These are phyloP conservation scores for Gobionotothen gibberifrons DNA, from an alignment of 2,797 vertebrate species.

Conservation along the genomic window DNA sequence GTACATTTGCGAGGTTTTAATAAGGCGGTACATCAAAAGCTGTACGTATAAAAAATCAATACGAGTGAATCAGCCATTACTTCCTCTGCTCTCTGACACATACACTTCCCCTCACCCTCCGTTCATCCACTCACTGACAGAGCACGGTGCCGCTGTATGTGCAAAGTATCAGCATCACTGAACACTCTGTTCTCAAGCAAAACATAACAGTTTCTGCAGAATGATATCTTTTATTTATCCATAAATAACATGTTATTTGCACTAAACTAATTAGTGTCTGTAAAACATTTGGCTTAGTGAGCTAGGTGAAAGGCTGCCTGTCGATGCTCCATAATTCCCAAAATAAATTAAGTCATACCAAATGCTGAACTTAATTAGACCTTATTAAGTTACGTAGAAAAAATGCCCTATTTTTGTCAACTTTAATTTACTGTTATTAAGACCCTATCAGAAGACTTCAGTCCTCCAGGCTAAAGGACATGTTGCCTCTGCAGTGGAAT, in stretches of 20 bases:
- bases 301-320: not conserved
- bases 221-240: constrained; percentile 3
- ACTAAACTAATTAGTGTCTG: not conserved
- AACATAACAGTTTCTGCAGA: not conserved
- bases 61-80: constrained; percentile 18
- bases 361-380: constrained; percentile 2
- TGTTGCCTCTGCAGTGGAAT: constrained; percentile 49
- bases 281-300: not conserved
- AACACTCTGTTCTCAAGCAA: not conserved
- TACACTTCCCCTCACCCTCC: not conserved
- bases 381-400: constrained; percentile 18
- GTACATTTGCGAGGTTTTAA: constrained; percentile 33
- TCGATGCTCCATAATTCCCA: not conserved
- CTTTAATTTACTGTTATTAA: constrained; percentile 37
- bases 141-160: not conserved
- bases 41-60: constrained; percentile 5
- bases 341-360: constrained; percentile 9
- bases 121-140: constrained; percentile 1
- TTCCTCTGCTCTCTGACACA: constrained; percentile 3
- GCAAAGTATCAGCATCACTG: not conserved
- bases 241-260: not conserved
- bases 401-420: constrained; percentile 4
- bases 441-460: constrained; percentile 40
- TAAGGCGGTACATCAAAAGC: not conserved
- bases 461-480: constrained; percentile 48